These are phyloP conservation scores for Anguilla megastoma DNA, from an alignment of 2,797 vertebrate genomes.

Conservation along the genomic window DNA sequence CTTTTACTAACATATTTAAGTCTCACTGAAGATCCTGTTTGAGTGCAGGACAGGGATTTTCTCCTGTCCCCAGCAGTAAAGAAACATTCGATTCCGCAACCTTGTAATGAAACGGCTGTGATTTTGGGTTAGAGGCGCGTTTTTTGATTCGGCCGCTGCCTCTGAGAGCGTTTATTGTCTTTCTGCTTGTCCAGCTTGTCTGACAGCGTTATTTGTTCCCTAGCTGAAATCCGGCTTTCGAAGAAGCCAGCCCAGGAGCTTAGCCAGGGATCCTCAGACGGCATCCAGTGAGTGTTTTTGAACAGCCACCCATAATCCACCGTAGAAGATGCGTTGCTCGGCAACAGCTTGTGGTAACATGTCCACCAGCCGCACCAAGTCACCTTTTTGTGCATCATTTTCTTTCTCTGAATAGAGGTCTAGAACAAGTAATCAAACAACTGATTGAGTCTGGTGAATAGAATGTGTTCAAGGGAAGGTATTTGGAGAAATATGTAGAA, in stretches of 20 bases:
- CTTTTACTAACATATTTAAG: neutral
- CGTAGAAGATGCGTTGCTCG: neutral
- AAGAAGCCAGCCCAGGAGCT: constrained; percentile 87
- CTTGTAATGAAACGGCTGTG: neutral
- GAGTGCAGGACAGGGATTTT: neutral
- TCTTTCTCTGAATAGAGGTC: neutral
- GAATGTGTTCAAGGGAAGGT: neutral
- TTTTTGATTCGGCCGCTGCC: neutral
- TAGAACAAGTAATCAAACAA: neutral
- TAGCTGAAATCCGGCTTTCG: constrained; percentile 88
- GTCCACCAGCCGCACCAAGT: neutral
- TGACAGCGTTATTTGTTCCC: constrained; percentile 55
- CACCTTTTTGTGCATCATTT: too few species aligned
- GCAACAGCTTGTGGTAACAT: neutral
- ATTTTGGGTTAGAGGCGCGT: neutral
- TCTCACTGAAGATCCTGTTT: neutral
- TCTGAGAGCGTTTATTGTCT: neutral
- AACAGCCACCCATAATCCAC: neutral
- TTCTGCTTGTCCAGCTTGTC: neutral
- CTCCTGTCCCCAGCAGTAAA: neutral
- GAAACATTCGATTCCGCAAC: neutral
- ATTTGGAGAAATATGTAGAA: neutral
- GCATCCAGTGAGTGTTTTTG: constrained; percentile 84
- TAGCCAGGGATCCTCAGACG: constrained; percentile 83
- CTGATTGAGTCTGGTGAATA: neutral